phyloP scores from a whole-genome alignment of 2,797 vertebrate genomes.

The Phalanger gymnotis region DNA sequence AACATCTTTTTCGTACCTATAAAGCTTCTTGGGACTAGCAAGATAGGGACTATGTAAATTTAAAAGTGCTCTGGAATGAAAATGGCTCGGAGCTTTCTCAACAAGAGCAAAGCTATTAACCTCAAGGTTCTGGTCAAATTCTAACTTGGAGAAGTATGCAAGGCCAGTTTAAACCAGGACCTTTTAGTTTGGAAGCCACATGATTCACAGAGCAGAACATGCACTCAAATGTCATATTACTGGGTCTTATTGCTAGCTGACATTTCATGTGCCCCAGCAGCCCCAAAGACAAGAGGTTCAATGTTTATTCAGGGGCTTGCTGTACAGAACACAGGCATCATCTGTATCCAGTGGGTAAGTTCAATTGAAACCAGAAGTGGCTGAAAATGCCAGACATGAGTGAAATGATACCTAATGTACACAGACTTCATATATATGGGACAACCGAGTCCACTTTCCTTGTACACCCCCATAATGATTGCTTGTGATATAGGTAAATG shows the following conservation, averaged over 20 bases:
- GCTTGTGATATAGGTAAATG: background rate
- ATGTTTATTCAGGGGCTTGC: background rate
- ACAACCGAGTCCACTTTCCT: background rate
- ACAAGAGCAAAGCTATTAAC: slow-evolving; percentile 63
- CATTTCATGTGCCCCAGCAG: background rate
- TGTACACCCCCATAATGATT: background rate
- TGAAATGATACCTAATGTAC: background rate
- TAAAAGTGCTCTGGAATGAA: slow-evolving; percentile 40
- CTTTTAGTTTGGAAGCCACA: slow-evolving; percentile 18
- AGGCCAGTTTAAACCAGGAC: slow-evolving; percentile 26
- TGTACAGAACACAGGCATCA: background rate
- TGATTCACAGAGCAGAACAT: background rate
- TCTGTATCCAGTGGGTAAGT: background rate
- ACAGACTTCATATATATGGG: background rate
- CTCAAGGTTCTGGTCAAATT: slow-evolving; percentile 42
- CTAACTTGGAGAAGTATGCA: slow-evolving; percentile 7
- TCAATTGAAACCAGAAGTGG: background rate
- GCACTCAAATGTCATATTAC: background rate
- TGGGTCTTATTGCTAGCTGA: background rate
- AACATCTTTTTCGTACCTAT: slow-evolving; percentile 42
- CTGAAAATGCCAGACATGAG: background rate
- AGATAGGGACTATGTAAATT: slow-evolving; percentile 20
- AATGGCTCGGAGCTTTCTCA: slow-evolving; percentile 43
- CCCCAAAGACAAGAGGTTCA: background rate
- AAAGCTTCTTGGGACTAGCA: slow-evolving; percentile 14